These are phyloP conservation scores for Hypsibius dujardini DNA, from an alignment of 1,140 invertebrate species.

Conservation along the genomic window DNA sequence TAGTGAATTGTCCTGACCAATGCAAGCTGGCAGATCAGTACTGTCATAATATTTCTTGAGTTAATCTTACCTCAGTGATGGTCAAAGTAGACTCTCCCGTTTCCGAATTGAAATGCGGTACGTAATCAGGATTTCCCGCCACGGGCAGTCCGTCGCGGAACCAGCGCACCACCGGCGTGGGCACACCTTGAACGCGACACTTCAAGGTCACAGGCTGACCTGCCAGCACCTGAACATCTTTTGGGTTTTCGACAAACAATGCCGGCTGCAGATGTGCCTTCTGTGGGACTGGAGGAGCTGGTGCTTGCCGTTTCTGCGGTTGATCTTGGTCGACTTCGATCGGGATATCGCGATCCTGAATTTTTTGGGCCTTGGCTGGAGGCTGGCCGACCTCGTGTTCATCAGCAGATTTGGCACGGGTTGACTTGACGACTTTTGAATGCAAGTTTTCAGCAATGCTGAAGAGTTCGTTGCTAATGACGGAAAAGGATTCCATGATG, in stretches of 20 bases:
- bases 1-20: no score
- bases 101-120: conserved; percentile 26
- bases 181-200: conserved; percentile 57
- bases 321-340: background rate
- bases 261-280: conserved; percentile 3
- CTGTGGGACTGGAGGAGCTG: background rate
- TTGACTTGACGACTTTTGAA: conserved; percentile 25
- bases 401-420: conserved; percentile 33
- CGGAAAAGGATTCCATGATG: conserved; percentile 49
- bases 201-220: conserved; percentile 71
- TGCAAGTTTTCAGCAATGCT: conserved; percentile 41
- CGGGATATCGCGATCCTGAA: background rate
- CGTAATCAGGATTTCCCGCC: conserved; percentile 33
- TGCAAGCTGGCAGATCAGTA: no score
- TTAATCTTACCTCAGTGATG: no score
- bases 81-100: conserved; percentile 43
- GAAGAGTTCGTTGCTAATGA: conserved; percentile 46
- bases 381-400: conserved; percentile 31
- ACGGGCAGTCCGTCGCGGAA: conserved; percentile 69
- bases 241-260: conserved; percentile 32
- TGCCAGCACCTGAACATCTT: conserved; percentile 62
- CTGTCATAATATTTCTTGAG: no score
- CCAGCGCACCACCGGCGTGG: conserved; percentile 68
- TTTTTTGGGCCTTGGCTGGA: conserved; percentile 3
- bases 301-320: background rate